These are phyloP conservation scores for Propithecus perrieri DNA, from an alignment of 2,797 vertebrate genomes.

Conservation along the genomic window DNA sequence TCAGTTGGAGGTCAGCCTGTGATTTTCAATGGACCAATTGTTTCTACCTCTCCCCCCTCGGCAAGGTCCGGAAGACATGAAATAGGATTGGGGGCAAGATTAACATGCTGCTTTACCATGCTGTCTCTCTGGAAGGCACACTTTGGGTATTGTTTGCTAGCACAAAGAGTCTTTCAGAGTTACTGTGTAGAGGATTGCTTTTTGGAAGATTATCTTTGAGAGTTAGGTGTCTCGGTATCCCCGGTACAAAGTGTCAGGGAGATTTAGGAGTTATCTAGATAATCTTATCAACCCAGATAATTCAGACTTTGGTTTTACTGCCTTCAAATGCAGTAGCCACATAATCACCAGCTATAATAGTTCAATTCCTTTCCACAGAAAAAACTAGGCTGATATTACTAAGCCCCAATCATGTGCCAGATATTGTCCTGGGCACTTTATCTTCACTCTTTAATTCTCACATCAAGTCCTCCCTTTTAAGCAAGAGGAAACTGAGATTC, in stretches of 20 bases:
- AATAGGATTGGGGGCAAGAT: conserved; percentile 78
- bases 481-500: neutral
- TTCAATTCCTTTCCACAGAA: neutral
- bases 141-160: conserved; percentile 65
- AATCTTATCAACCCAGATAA: conserved; percentile 66
- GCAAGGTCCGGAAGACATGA: conserved; percentile 82
- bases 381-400: neutral
- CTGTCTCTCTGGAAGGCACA: conserved; percentile 72
- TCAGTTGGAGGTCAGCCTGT: conserved; percentile 77
- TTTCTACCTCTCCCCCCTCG: conserved; percentile 66
- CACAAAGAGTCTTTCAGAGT: conserved; percentile 77
- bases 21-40: conserved; percentile 84
- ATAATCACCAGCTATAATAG: neutral
- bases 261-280: conserved; percentile 62
- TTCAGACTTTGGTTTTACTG: conserved; percentile 43
- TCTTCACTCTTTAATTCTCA: neutral
- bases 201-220: conserved; percentile 76
- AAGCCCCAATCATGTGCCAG: neutral
- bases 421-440: neutral
- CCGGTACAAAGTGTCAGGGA: conserved; percentile 50
- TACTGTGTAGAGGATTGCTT: conserved; percentile 41
- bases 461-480: neutral
- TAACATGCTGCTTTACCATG: conserved; percentile 40
- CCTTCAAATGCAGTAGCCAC: neutral
- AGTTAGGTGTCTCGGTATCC: conserved; percentile 50